Evolutionary conservation across 2,797 vertebrate genomes (phyloP).

Genomic region (Macroramphosus scolopax): DNA sequence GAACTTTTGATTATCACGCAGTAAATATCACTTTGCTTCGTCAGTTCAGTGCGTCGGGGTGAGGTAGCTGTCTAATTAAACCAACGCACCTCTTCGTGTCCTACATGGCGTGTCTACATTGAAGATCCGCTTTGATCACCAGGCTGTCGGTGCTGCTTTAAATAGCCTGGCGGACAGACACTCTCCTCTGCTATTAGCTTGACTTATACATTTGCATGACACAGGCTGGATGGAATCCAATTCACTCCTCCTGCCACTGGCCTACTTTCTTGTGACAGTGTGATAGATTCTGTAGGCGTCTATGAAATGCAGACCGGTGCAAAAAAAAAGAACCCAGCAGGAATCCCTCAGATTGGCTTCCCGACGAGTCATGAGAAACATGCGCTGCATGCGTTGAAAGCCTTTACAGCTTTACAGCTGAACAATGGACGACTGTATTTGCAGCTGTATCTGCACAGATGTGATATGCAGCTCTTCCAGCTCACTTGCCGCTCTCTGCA

Average conservation of each 20-base stretch:
- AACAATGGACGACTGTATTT: conserved; percentile 7
- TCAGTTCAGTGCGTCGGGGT: conserved; percentile 5
- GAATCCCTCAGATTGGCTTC: conserved; percentile 3
- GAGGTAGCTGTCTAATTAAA: conserved; percentile 23
- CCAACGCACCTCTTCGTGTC: conserved; percentile 5
- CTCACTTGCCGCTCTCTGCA: conserved; percentile 2
- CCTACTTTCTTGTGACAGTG: conserved; percentile 12
- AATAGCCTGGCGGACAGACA: conserved; percentile 25
- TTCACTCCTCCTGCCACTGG: conserved; percentile 11
- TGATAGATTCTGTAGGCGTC: conserved; percentile 1
- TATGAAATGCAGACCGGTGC: not conserved
- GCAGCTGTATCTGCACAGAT: conserved; percentile 28
- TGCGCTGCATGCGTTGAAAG: conserved; percentile 2
- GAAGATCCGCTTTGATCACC: conserved; percentile 24
- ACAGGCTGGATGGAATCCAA: conserved; percentile 16
- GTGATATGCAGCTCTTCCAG: conserved; percentile 11
- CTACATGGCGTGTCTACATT: conserved; percentile 15
- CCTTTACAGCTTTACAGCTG: conserved; percentile 20
- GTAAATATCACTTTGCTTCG: conserved; percentile 1
- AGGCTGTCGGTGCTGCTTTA: conserved; percentile 31
- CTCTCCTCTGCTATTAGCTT: conserved; percentile 17
- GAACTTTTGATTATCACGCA: not conserved
- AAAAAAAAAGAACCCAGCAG: not conserved
- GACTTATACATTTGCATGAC: conserved; percentile 34
- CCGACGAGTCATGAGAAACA: conserved; percentile 16